Evolutionary conservation across 2,797 vertebrate genomes (phyloP).

Genomic region (Bufotes viridis): DNA sequence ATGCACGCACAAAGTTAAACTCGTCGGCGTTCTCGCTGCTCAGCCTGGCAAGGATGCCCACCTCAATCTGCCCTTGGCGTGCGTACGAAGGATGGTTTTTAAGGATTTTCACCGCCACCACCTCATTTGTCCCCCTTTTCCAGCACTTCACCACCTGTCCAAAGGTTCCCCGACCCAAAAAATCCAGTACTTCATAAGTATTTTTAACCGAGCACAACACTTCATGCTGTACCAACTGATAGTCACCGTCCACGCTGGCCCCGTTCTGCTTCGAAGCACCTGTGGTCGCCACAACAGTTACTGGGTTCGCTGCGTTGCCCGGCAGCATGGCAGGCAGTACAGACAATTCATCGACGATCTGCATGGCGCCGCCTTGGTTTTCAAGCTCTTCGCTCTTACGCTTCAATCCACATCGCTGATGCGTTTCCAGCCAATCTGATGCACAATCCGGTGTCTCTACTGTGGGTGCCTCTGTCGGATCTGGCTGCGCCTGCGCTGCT

Average conservation of each 20-base stretch:
- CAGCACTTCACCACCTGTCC: slow-evolving; percentile 99
- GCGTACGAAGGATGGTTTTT: slow-evolving; percentile 99
- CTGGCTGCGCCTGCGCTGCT: slow-evolving; percentile 71
- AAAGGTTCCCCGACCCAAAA: slow-evolving; percentile 96
- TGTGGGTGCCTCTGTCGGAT: slow-evolving; percentile 70
- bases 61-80: slow-evolving; percentile 97
- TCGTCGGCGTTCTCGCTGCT: slow-evolving; percentile 97
- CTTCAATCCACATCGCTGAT: slow-evolving; percentile 97
- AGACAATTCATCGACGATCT: slow-evolving; percentile 98
- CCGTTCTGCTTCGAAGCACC: slow-evolving; percentile 83
- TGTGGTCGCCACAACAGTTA: slow-evolving; percentile 78
- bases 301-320: slow-evolving; percentile 86
- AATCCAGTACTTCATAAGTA: slow-evolving; percentile 98
- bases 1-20: slow-evolving; percentile 96
- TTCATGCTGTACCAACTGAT: slow-evolving; percentile 97
- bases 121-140: slow-evolving; percentile 95
- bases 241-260: slow-evolving; percentile 89
- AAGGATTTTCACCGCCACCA: slow-evolving; percentile 97
- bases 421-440: slow-evolving; percentile 83
- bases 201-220: slow-evolving; percentile 97
- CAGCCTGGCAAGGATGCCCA: slow-evolving; percentile 94
- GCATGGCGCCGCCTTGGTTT: slow-evolving; percentile 89
- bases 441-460: slow-evolving; percentile 75
- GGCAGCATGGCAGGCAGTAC: slow-evolving; percentile 98
- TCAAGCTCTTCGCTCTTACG: slow-evolving; percentile 98